Base-by-base conservation (phyloP, 2,888 invertebrate genomes). In the Sesia apiformis region DNA sequence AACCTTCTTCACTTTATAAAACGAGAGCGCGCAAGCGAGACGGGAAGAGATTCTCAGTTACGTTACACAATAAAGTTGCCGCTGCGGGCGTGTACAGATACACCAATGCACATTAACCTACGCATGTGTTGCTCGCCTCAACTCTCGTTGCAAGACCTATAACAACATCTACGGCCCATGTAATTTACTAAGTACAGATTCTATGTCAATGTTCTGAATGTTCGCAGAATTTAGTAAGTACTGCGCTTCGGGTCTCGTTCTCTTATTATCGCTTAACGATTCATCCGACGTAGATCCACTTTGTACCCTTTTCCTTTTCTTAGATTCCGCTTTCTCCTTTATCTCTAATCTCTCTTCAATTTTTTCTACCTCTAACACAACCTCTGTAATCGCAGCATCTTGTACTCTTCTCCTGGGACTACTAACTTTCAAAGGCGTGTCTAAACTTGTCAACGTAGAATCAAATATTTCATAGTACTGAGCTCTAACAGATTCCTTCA, bases 151-250 rank as follows among this genome's bases (percentile, higher is more conserved):
- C 42, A 50, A 23, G 23, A 23, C 23, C 23, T 23, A 2, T 23
- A 23, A 23, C 23, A n/a, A 46, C 4, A 46, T 49, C 54, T 78
- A 87, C 51, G 84, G 82, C 39, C 90, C 90, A 62, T 90, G 90
- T 53, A 90, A 67, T 64, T 88, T 86, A 65, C 74, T 83, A 43
- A 90, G 67, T 53, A 90, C 84, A 23, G 84, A 74, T 67, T 90
- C 90, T 54, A 90, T 90, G 68, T 89, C 90, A 53, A 90, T 81
- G 65, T 89, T 79, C 66, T 84, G 80, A 63, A 85, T 84, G 61
- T 79, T 83, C 49, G 81, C 74, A 4, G 84, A 73, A 62, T 76
- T 74, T 8, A 85, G 70, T 58, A 85, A 66, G 61, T 78, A 80
- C 54, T 79, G 73, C 4, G 81, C 61, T 53, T 85, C 82, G 4